A percentile compares a stretch with the other conserved stretches of the same genome.
Evolutionary conservation across 2,113 vertebrate genomes (phyloP).

Genomic region (Mormyrus lacerda): DNA sequence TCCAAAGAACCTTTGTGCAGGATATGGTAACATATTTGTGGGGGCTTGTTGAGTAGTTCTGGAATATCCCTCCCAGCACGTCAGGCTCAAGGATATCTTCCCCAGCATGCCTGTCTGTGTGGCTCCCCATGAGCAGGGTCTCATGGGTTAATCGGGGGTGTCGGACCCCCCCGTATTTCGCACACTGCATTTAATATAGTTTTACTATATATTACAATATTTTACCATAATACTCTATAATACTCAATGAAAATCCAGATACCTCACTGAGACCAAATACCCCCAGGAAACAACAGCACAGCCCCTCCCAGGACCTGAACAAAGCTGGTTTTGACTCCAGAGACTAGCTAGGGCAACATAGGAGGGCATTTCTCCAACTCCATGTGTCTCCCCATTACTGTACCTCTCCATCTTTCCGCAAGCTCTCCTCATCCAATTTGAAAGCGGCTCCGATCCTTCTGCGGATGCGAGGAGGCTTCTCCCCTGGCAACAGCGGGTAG

Average conservation of each 20-base stretch:
- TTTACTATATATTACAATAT: not conserved
- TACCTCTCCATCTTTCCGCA: constrained; percentile 63
- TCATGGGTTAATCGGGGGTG: too few relatives aligned
- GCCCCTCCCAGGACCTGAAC: not conserved
- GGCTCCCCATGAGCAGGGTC: too few relatives aligned
- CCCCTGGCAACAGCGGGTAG: constrained; percentile 74
- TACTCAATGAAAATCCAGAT: not conserved
- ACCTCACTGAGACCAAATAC: not conserved
- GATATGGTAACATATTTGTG: not conserved
- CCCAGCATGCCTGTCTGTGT: too few relatives aligned
- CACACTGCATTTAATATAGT: too few relatives aligned
- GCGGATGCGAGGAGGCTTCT: constrained; percentile 73
- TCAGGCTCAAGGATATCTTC: too few relatives aligned
- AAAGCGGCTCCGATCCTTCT: constrained; percentile 78
- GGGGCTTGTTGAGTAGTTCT: not conserved
- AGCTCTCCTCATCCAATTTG: constrained; percentile 69
- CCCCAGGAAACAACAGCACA: not conserved
- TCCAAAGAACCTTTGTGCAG: not conserved
- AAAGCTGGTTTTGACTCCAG: not conserved
- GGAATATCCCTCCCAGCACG: not conserved
- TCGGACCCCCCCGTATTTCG: too few relatives aligned
- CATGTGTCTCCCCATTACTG: not conserved
- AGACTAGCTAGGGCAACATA: not conserved
- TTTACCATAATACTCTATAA: not conserved
- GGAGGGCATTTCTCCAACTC: not conserved